phyloP scores from a whole-genome alignment of 1,140 invertebrate genomes.

The Drosophila rhopaloa region DNA sequence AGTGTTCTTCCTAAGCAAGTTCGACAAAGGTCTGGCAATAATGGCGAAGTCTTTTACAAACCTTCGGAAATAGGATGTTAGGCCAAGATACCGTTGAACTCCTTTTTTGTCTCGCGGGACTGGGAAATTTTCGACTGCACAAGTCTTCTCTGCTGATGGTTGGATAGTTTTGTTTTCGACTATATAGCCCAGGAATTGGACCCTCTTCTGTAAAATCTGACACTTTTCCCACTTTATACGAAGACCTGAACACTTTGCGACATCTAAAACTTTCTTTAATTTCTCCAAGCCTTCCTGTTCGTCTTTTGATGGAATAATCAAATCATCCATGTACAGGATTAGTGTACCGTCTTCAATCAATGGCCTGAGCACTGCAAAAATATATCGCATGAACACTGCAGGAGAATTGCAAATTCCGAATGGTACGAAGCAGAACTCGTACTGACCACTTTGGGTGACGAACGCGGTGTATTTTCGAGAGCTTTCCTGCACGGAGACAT shows the following conservation, averaged over 20 bases:
- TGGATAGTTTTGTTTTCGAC: neutral
- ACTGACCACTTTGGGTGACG: neutral
- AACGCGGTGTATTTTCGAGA: slow-evolving; percentile 8
- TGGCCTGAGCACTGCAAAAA: neutral
- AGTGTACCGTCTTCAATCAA: no score
- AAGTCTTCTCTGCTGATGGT: neutral
- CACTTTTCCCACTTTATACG: neutral
- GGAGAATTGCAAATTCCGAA: neutral
- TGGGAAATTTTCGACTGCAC: no score
- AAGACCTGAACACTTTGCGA: neutral
- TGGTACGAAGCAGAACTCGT: neutral
- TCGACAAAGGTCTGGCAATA: neutral
- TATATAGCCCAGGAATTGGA: neutral
- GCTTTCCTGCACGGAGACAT: neutral
- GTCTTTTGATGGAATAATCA: neutral
- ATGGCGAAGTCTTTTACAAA: neutral
- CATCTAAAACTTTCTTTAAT: neutral
- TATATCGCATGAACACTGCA: slow-evolving; percentile 1
- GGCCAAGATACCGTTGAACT: neutral
- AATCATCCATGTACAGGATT: neutral
- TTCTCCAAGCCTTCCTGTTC: neutral
- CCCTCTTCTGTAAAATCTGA: neutral
- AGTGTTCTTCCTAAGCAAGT: neutral
- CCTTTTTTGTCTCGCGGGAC: no score
- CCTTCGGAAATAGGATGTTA: neutral